Evolutionary conservation across 2,113 vertebrate genomes (phyloP), one percentile per base, ranked within the genome.

Genomic region (Pomatorhinus ruficollis): DNA sequence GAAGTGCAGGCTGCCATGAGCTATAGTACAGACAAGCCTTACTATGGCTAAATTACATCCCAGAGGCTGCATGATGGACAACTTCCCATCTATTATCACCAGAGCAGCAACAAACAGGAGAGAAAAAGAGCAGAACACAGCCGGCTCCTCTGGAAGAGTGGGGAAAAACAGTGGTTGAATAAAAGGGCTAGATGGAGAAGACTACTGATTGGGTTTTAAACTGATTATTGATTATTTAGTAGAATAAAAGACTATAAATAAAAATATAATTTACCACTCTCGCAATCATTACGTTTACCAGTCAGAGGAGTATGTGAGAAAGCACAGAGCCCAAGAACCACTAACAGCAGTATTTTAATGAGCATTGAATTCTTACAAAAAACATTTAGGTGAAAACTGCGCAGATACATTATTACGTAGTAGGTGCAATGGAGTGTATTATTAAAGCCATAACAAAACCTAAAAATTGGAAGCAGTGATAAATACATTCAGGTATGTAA

Each of bases 1-100:
- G 0, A 56, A 85, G 71, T 0, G 6, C 52, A 52, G 21, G 22
- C 19, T 74, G 77, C 6, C 74, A 79, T 0, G 0, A 92, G 12
- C 53, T n/a, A 3, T 2, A 52, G 39, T 1, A 42, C 47, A 37
- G n/a, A 42, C 17, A 71, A 64, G 52, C 15, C 25, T 42, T 30
- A 15, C 14, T 2, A 10, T 1, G 16, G 64, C 22, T 65, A 64
- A 65, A 77, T 52, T 37, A 42, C 4, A 1, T 31, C 49, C 59
- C 59, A 47, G 30, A 35, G 50, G 59, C 47, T 61, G 4, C 3
- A 10, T 4, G 42, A 76, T 12, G 6, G 47, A 66, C 40, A 64
- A 15, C n/a, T 40, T 56, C 57, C 65, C 11, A 79, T 78, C 53
- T 22, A 2, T 21, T 40, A 33, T 12, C 49, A 40, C 6, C 40